Evolutionary conservation across 2,113 vertebrate genomes (phyloP).

Genomic region (Romanogobio albipinnatus): DNA sequence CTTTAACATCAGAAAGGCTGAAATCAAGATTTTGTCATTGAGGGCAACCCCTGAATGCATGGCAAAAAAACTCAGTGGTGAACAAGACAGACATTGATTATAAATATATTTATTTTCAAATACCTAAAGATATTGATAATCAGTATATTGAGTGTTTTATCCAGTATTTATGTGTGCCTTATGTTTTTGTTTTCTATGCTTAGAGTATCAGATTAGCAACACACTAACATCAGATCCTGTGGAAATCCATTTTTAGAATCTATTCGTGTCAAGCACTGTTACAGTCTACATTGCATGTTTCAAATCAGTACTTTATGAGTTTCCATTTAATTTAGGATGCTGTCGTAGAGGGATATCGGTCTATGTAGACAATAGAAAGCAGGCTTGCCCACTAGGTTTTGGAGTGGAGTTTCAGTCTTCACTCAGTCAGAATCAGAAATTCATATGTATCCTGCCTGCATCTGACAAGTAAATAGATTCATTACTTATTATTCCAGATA

Average conservation of each 20-base stretch:
- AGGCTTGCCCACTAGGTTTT: not conserved
- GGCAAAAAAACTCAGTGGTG: not conserved
- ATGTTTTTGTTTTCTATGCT: not conserved
- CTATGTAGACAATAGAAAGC: not conserved
- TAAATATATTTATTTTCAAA: too few relatives aligned
- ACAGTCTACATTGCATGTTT: not conserved
- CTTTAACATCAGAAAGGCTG: not conserved
- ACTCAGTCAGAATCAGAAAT: not conserved
- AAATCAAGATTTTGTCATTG: not conserved
- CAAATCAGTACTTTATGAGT: not conserved
- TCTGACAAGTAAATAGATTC: constrained; percentile 27
- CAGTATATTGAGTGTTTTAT: not conserved
- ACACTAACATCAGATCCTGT: not conserved
- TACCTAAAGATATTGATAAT: not conserved
- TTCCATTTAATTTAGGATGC: not conserved
- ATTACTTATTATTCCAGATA: not conserved
- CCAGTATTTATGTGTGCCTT: not conserved
- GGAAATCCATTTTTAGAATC: not conserved
- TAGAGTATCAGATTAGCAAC: too few relatives aligned
- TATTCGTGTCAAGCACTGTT: not conserved
- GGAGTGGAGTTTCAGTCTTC: not conserved
- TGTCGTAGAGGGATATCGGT: not conserved
- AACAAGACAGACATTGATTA: too few relatives aligned
- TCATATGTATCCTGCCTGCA: not conserved
- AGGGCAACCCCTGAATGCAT: not conserved